Evolutionary conservation across 1,140 invertebrate genomes (phyloP).

Genomic region (Galleria mellonella): DNA sequence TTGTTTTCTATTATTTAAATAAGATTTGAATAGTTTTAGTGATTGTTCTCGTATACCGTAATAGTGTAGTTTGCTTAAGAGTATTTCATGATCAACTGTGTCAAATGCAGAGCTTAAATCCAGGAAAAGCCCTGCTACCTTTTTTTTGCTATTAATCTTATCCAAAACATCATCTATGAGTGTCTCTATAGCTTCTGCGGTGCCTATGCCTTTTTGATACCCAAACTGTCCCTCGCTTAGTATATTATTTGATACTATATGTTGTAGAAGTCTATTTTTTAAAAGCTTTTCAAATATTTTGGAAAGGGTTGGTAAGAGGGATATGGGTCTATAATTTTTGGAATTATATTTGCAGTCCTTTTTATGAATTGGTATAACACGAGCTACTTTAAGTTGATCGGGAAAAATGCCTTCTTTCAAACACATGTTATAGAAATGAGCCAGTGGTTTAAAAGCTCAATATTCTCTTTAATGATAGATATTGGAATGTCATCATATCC

Average conservation of each 20-base stretch:
- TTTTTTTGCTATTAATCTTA: conserved; percentile 6
- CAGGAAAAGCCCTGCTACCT: conserved; percentile 3
- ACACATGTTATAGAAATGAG: conserved; percentile 9
- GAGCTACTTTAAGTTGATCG: conserved; percentile 1
- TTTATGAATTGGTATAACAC: conserved; percentile 1
- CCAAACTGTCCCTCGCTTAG: conserved; percentile 5
- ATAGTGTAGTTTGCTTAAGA: conserved; percentile 6
- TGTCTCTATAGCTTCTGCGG: conserved; percentile 1
- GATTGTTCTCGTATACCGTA: not conserved
- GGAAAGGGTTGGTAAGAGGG: not conserved
- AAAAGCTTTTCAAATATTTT: conserved; percentile 1
- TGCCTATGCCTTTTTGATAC: conserved; percentile 1
- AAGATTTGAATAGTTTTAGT: not conserved
- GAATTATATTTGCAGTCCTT: not conserved
- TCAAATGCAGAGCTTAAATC: conserved; percentile 13
- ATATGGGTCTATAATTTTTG: not conserved
- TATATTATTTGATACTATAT: not conserved
- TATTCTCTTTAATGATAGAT: conserved; percentile 8
- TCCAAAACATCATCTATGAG: not conserved
- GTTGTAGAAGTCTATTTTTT: not conserved
- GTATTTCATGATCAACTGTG: conserved; percentile 1
- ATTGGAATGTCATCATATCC: conserved; percentile 10
- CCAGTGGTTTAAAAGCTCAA: conserved; percentile 10
- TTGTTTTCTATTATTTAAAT: not conserved
- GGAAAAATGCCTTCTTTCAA: not conserved